Percentiles rank a stretch among this genome's conserved stretches.
Evolutionary conservation across 92 coral and sea anemone genomes (phyloP).

Genomic region (Porites lobata): DNA sequence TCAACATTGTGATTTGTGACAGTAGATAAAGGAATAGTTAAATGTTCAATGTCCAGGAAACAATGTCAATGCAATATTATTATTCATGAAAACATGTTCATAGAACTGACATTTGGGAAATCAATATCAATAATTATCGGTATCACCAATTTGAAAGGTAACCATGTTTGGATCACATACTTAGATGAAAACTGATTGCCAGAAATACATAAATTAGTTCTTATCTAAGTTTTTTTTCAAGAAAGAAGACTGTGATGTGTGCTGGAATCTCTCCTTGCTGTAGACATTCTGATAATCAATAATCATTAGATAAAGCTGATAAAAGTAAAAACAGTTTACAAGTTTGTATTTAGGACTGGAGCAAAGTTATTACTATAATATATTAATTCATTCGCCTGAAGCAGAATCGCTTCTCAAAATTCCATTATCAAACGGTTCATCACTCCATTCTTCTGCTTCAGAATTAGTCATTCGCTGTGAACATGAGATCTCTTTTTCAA

Average conservation of each 20-base stretch:
- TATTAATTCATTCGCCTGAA: background rate
- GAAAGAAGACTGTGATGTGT: too few species aligned
- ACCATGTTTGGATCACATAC: background rate
- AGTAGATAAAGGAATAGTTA: background rate
- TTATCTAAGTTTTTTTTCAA: too few species aligned
- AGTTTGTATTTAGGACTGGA: too few species aligned
- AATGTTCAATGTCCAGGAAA: background rate
- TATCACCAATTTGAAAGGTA: slow-evolving; percentile 13
- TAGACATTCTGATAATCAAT: too few species aligned
- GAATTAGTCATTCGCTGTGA: background rate
- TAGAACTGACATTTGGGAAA: slow-evolving; percentile 5
- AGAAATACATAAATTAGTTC: too few species aligned
- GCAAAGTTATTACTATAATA: background rate
- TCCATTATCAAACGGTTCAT: background rate
- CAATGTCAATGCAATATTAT: background rate
- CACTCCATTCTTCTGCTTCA: slow-evolving; percentile 12
- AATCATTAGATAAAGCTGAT: too few species aligned
- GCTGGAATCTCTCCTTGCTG: too few species aligned
- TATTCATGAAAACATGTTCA: background rate
- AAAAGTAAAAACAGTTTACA: too few species aligned
- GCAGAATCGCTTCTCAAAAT: background rate
- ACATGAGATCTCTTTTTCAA: background rate
- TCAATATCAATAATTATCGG: background rate
- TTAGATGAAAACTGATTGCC: slow-evolving; percentile 4
- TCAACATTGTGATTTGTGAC: background rate